Percentiles rank a stretch among this genome's conserved stretches.
phyloP scores from a whole-genome alignment of 2,888 invertebrate species.

The Athripsodes cinereus region DNA sequence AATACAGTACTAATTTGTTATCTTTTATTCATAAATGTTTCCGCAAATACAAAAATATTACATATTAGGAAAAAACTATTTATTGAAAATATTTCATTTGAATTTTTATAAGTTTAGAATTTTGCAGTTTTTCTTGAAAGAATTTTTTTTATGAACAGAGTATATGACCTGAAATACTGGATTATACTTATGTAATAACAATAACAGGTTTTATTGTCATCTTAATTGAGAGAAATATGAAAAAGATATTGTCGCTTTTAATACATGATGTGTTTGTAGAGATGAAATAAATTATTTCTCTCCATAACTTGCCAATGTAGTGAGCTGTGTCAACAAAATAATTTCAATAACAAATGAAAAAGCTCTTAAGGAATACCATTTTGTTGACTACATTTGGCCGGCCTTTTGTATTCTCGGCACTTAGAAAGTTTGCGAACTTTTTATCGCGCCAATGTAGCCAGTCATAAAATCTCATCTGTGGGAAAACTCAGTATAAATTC shows the following conservation, averaged over 20 bases:
- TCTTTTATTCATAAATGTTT: no score
- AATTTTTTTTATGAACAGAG: no score
- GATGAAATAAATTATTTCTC: not conserved
- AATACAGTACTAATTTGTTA: no score
- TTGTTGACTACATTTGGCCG: constrained; percentile 8
- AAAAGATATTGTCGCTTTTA: not conserved
- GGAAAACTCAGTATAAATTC: not conserved
- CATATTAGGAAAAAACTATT: no score
- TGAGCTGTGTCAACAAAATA: constrained; percentile 2
- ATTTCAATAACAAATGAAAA: constrained; percentile 1
- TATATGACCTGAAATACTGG: no score
- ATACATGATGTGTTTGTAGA: not conserved
- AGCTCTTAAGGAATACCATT: not conserved
- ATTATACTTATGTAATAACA: not conserved
- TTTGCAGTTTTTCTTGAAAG: no score
- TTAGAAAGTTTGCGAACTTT: constrained; percentile 17
- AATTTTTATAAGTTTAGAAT: no score
- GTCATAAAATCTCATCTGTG: constrained; percentile 8
- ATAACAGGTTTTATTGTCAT: not conserved
- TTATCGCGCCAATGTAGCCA: constrained; percentile 18
- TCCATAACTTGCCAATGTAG: not conserved
- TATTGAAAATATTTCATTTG: no score
- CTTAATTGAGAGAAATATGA: not conserved
- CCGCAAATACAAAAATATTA: no score
- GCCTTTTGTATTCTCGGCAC: constrained; percentile 7